Evolutionary conservation across 2,113 vertebrate species (phyloP).

Genomic region (Cyanoramphus novaezelandiae): DNA sequence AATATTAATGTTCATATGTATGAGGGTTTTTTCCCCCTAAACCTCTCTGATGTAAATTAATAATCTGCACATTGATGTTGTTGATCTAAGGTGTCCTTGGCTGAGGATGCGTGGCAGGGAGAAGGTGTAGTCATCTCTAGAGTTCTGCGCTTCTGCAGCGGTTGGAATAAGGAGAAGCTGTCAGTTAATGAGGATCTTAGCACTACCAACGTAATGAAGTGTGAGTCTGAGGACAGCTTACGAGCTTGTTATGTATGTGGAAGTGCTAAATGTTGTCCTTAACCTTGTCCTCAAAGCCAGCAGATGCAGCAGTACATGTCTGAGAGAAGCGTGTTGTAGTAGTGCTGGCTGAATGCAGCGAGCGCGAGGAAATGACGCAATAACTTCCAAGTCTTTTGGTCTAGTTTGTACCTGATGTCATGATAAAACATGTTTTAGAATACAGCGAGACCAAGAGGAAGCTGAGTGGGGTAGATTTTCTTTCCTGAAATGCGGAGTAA

Average conservation of each 20-base stretch:
- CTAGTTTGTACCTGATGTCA: neutral
- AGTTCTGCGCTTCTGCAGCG: no score
- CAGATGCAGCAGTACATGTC: neutral
- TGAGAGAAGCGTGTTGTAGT: neutral
- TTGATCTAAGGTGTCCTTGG: neutral
- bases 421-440: neutral
- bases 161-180: neutral
- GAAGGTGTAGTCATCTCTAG: accelerated
- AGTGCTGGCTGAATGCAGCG: neutral
- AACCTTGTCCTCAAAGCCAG: neutral
- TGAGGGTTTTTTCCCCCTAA: neutral
- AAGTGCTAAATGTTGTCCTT: neutral
- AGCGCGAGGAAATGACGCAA: neutral
- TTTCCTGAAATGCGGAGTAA: neutral
- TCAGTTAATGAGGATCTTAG: neutral
- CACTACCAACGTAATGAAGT: neutral
- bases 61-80: neutral
- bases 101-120: neutral
- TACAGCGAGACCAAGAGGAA: neutral
- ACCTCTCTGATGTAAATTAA: neutral
- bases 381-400: neutral
- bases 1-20: neutral
- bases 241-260: neutral
- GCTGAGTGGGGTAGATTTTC: neutral
- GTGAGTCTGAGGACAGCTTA: neutral